Base-by-base conservation (phyloP, 2,797 vertebrate species). In the Melanotaenia nigrans region DNA sequence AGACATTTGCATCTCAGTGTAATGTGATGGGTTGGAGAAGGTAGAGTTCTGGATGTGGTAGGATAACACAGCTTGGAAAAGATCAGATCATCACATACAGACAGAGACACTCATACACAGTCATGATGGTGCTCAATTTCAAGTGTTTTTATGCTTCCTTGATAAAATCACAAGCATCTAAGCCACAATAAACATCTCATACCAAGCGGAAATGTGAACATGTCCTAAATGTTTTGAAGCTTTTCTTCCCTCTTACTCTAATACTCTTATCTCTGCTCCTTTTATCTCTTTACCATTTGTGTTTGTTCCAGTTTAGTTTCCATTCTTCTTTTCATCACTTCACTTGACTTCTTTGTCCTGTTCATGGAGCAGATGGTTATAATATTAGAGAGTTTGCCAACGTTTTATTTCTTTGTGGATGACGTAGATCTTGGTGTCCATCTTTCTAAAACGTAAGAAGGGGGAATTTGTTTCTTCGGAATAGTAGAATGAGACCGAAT, bases 301-400 rank as follows among this genome's bases (percentile, higher is more conserved):
- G 61, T 73, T n/a, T 57, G 30, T 54, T 16, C 4, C 1, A 33
- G 35, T 83, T 59, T 30, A 60, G 32, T 75, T 63, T 56, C 20
- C 7, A 32, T 25, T 72, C 51, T 20, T 58, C 8, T 22, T 24
- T 66, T 24, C 22, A 51, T 77, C 49, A 36, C 18, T 71, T 81
- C 4, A 61, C 67, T 66, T 59, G 3, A 55, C 45, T 38, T 73
- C 55, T 33, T 75, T 56, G 64, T 66, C 68, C 72, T n/a, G 16
- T 78, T 84, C 80, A 81, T 62, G 71, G 42, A 16, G 55, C 69
- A 85, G 76, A 78, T 42, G 51, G 60, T 73, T 45, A 38, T 58
- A 54, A 42, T 42, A 57, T 69, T 30, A 75, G 79, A 83, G 79
- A 71, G 70, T 40, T 84, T 79, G 78, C 57, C 77, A 76, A 75